Base-by-base conservation (phyloP, 35 echinoderm and acorn worm species). In the Ophiothrix spiculata region DNA sequence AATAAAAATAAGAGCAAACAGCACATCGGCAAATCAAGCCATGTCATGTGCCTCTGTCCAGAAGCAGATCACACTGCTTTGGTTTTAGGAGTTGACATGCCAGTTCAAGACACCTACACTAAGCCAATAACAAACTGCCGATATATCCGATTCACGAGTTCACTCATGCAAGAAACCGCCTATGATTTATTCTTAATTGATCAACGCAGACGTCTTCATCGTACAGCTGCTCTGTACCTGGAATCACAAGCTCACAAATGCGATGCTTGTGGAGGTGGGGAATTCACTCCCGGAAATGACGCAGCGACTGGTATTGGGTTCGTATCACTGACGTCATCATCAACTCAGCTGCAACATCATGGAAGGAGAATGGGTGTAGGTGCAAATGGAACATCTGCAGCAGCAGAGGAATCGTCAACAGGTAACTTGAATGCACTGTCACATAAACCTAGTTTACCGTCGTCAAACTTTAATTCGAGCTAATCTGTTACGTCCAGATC, bases 231-330 rank as follows among this genome's bases (percentile, higher is more conserved):
- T 21, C 74, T 88, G 76, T 99, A 77, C 77, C 85, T 99, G 0
- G 96, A 99, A 76, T 85, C 88, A 21, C 90, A 91, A 25, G 96
- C 96, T 0, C 96, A 99, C 46, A 94, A 92, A 46, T 99, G 96
- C 76, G 77, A 84, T 76, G 74, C 89, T 1, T 99, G 96, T 84
- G 96, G 96, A 31, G 85, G 96, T 21, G 96, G 96, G 25, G 87
- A 92, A 16, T 99, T 99, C 74, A 56, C 94, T 4, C 92, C 88
- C 21, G 83, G 83, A 14, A n/a, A 40, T 25, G 45, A 74, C 39
- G 36, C 79, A 41, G 41, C 38, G 16, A 74, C 38, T 56, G 88
- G 35, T 11, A 25, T 69, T 69, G 60, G 60, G 29, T 25, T 2
- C 8, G 60, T 49, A 6, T 49, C 42, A 10, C 19, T 49, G 42